A percentile compares a stretch with the other conserved stretches of the same genome.
phyloP scores from a whole-genome alignment of 2,888 invertebrate genomes.

The Agrochola litura region DNA sequence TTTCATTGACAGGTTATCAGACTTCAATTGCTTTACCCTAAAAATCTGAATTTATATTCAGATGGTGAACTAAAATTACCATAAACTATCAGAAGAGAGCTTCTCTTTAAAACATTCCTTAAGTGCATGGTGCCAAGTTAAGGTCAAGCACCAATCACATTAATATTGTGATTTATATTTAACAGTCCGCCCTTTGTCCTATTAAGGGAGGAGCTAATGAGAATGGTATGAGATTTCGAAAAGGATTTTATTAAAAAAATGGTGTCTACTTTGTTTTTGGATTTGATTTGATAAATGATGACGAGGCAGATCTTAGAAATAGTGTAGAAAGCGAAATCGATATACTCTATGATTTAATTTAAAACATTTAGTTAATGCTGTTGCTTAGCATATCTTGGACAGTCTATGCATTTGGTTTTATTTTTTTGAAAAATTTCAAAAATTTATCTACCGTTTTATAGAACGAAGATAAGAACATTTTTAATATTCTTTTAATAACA shows the following conservation, averaged over 20 bases:
- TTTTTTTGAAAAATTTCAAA: background rate
- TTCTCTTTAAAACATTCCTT: slow-evolving; percentile 75
- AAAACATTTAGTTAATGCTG: background rate
- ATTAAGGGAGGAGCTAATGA: slow-evolving; percentile 73
- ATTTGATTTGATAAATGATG: slow-evolving; percentile 49
- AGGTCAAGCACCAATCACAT: slow-evolving; percentile 75
- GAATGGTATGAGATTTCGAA: slow-evolving; percentile 56
- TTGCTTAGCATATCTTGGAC: background rate
- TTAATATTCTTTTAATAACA: background rate
- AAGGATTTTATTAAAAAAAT: slow-evolving; percentile 42
- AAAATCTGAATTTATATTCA: slow-evolving; percentile 47
- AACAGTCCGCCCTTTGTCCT: slow-evolving; percentile 78
- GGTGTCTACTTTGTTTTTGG: slow-evolving; percentile 29
- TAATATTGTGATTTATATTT: slow-evolving; percentile 83
- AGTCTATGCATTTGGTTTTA: background rate
- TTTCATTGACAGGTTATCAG: slow-evolving; percentile 23
- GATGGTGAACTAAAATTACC: slow-evolving; percentile 28
- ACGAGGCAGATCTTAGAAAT: slow-evolving; percentile 5
- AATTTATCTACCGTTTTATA: background rate
- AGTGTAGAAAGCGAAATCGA: background rate
- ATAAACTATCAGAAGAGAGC: slow-evolving; percentile 52
- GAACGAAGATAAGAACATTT: background rate
- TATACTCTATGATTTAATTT: background rate
- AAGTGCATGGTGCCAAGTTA: slow-evolving; percentile 74
- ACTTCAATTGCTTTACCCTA: slow-evolving; percentile 42